phyloP scores from a whole-genome alignment of 2,888 invertebrate species.

The Drosophila koepferae region DNA sequence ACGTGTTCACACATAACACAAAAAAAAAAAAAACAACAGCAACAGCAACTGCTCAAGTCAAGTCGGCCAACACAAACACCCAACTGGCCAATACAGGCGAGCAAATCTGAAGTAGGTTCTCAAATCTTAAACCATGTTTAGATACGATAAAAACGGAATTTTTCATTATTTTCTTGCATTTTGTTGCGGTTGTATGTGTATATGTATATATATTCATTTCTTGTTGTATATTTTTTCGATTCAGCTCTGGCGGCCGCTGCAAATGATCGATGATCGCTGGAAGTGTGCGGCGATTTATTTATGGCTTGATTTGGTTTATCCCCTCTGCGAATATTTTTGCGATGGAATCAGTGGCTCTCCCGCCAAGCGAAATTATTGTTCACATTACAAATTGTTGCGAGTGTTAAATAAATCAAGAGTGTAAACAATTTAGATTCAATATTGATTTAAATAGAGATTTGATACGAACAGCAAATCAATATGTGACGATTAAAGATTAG shows the following conservation, averaged over 20 bases:
- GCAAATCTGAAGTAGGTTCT: constrained; percentile 71
- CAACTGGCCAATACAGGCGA: constrained; percentile 34
- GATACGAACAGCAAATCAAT: constrained; percentile 16
- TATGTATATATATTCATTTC: neutral
- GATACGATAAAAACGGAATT: constrained; percentile 77
- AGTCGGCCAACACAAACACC: constrained; percentile 38
- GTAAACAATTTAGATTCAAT: constrained; percentile 50
- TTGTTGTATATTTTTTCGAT: constrained; percentile 22
- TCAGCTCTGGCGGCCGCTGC: constrained; percentile 36
- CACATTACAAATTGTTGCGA: constrained; percentile 39
- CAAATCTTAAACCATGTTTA: constrained; percentile 77
- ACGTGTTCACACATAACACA: constrained; percentile 63
- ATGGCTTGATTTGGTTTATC: constrained; percentile 71
- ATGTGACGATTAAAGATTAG: neutral
- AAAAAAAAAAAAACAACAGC: constrained; percentile 24
- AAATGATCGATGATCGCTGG: constrained; percentile 80
- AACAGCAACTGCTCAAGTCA: constrained; percentile 21
- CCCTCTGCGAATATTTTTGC: constrained; percentile 35
- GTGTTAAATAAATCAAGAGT: constrained; percentile 57
- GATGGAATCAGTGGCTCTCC: constrained; percentile 65
- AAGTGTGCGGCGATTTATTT: constrained; percentile 79
- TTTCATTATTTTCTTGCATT: constrained; percentile 53
- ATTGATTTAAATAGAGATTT: constrained; percentile 45
- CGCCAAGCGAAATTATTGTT: constrained; percentile 47
- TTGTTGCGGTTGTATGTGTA: constrained; percentile 3